phyloP scores from a whole-genome alignment of 2,797 vertebrate species.

The Lacerta bilineata region DNA sequence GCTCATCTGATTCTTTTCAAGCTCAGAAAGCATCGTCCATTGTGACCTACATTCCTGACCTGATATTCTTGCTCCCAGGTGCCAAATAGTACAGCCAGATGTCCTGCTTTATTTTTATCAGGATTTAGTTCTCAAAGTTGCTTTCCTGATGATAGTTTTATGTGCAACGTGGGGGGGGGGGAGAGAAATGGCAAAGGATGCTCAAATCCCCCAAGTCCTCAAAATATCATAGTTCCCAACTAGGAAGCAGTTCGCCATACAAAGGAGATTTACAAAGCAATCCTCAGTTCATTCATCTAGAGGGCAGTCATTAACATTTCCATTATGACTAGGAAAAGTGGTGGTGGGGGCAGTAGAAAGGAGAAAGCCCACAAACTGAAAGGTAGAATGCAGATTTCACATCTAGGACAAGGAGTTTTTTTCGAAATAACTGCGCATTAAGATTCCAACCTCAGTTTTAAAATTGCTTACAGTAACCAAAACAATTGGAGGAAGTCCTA shows the following conservation, averaged over 20 bases:
- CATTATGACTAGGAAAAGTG: neutral
- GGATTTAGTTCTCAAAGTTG: neutral
- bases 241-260: neutral
- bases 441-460: no score
- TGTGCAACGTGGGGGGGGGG: neutral
- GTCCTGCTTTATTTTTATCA: constrained; percentile 50
- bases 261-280: neutral
- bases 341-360: no score
- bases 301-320: constrained; percentile 3
- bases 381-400: neutral
- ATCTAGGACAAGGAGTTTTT: no score
- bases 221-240: neutral
- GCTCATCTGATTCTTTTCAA: constrained; percentile 41
- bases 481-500: no score
- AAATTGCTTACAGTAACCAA: no score
- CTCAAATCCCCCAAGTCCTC: constrained; percentile 23
- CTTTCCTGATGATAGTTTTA: constrained; percentile 51
- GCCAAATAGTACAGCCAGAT: constrained; percentile 65
- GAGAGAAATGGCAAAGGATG: neutral
- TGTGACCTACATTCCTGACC: constrained; percentile 69
- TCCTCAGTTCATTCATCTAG: neutral
- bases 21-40: constrained; percentile 49
- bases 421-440: no score
- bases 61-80: constrained; percentile 65
- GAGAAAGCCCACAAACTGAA: neutral